Conservation (phyloP, 2,888 invertebrate species). For the Piscicola geometra region DNA sequence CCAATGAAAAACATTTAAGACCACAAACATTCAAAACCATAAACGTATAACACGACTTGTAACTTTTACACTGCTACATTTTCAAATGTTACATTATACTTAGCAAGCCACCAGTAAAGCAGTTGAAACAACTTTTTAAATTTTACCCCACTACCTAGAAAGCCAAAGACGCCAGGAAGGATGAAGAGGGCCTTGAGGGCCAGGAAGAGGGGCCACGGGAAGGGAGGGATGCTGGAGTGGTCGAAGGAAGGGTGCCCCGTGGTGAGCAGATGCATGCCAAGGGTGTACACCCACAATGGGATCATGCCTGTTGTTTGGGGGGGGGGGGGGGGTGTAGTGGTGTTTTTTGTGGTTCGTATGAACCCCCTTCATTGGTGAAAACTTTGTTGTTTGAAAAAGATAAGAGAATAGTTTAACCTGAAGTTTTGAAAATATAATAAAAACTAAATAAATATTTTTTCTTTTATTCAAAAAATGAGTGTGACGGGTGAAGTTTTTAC, state of each 20-base stretch:
- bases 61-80: no score
- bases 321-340: not conserved
- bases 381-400: not conserved
- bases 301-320: not conserved
- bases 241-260: not conserved
- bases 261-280: not conserved
- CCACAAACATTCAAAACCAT: no score
- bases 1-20: no score
- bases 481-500: no score
- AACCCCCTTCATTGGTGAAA: not conserved
- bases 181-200: constrained; percentile 20
- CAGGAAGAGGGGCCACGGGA: constrained; percentile 23
- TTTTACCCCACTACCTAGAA: not conserved
- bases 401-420: no score
- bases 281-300: constrained; percentile 8
- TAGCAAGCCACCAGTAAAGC: no score
- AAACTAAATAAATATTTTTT: not conserved
- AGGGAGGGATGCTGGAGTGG: not conserved
- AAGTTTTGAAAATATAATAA: no score
- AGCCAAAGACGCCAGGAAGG: constrained; percentile 8
- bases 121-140: not conserved
- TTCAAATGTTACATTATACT: no score
- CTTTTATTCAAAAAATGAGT: no score
- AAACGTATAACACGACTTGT: no score
- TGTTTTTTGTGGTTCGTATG: not conserved